phyloP scores from a whole-genome alignment of 1,140 invertebrate species.

The Drosophila setifemur region DNA sequence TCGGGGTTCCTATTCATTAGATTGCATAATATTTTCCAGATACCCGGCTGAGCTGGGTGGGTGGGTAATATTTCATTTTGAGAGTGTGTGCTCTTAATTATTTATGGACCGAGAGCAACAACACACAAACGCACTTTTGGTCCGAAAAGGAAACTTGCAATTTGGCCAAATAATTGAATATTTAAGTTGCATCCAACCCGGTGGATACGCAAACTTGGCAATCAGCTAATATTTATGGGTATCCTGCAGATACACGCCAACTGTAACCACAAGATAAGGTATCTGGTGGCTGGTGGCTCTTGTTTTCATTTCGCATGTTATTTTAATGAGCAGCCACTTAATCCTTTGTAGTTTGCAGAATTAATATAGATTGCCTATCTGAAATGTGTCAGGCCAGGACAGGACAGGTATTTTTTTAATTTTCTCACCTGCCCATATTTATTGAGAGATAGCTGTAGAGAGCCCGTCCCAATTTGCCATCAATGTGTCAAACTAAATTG shows the following conservation, averaged over 20 bases:
- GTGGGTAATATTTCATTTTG: constrained; percentile 58
- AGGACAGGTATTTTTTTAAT: no score
- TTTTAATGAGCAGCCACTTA: constrained; percentile 38
- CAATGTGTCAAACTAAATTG: constrained; percentile 38
- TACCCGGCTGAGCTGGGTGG: constrained; percentile 2
- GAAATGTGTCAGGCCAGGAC: neutral
- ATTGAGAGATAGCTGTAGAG: neutral
- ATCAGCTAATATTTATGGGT: constrained; percentile 30
- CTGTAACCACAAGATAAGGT: constrained; percentile 40
- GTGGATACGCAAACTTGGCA: neutral
- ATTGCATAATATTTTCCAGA: constrained; percentile 44
- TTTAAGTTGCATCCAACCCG: constrained; percentile 48
- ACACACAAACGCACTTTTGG: constrained; percentile 13
- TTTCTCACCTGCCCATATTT: neutral
- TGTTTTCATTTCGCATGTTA: constrained; percentile 37
- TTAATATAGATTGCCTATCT: constrained; percentile 33
- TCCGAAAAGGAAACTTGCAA: constrained; percentile 10
- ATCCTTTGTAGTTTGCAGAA: constrained; percentile 14
- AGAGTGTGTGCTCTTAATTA: constrained; percentile 45
- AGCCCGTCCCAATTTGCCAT: constrained; percentile 23
- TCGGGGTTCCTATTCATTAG: constrained; percentile 61
- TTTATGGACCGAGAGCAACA: constrained; percentile 44
- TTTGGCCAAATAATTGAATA: constrained; percentile 64
- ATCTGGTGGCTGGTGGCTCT: neutral
- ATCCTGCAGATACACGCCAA: neutral